phyloP scores from a whole-genome alignment of 2,797 vertebrate genomes.

The Triplophysa bombifrons region DNA sequence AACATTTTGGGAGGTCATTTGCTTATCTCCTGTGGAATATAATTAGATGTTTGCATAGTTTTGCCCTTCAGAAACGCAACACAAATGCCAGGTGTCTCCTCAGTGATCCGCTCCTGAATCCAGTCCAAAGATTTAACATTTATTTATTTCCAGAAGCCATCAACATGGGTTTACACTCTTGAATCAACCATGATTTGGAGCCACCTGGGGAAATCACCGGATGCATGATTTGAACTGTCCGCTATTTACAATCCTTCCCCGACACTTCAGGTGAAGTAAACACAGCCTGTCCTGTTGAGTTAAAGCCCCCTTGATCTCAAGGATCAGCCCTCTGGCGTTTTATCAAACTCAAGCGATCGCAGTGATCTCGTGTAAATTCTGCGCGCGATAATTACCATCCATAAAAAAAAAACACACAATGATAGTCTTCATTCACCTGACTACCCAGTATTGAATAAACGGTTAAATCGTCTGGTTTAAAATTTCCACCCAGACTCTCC shows the following conservation, averaged over 20 bases:
- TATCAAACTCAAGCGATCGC: not conserved
- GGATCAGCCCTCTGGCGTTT: not conserved
- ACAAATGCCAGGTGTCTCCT: slow-evolving; percentile 7
- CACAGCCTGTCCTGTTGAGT: slow-evolving; percentile 26
- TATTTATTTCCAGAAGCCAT: slow-evolving; percentile 9
- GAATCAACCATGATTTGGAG: slow-evolving; percentile 30
- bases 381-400: slow-evolving; percentile 8
- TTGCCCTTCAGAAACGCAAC: not conserved
- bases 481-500: not conserved
- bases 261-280: slow-evolving; percentile 19
- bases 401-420: slow-evolving; percentile 20
- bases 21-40: not conserved
- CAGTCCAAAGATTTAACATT: slow-evolving; percentile 29
- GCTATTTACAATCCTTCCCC: slow-evolving; percentile 8
- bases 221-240: slow-evolving; percentile 4
- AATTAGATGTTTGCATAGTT: not conserved
- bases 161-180: slow-evolving; percentile 12
- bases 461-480: not conserved
- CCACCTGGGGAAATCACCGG: slow-evolving; percentile 35
- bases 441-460: not conserved
- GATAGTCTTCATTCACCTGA: slow-evolving; percentile 16
- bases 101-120: slow-evolving; percentile 6
- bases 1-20: not conserved
- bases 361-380: not conserved
- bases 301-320: slow-evolving; percentile 15